phyloP scores from a whole-genome alignment of 1,140 invertebrate genomes.

The Camponotus vicinus region DNA sequence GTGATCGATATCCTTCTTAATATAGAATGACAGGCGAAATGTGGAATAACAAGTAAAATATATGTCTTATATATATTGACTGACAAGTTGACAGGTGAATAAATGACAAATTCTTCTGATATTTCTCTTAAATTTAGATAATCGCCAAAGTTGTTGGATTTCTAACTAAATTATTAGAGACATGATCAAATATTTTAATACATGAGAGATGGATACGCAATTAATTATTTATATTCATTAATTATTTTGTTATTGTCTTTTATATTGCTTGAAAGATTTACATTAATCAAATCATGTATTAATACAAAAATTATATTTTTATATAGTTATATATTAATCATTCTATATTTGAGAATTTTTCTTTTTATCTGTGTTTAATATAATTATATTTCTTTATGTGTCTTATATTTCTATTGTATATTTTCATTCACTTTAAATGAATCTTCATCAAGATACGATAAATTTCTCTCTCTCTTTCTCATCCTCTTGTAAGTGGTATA shows the following conservation, averaged over 20 bases:
- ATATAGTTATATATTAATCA: not conserved
- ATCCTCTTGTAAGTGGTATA: not conserved
- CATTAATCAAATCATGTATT: not conserved
- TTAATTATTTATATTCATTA: not conserved
- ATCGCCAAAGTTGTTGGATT: not conserved
- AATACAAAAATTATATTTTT: not conserved
- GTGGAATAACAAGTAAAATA: not conserved
- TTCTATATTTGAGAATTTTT: no score
- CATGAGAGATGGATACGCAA: not conserved
- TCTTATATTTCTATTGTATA: not conserved
- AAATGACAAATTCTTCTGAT: not conserved
- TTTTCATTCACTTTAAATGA: not conserved
- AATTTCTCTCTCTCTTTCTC: constrained; percentile 27
- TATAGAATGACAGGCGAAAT: constrained; percentile 8
- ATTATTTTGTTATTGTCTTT: not conserved
- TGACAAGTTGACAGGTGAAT: constrained; percentile 5
- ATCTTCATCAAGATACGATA: constrained; percentile 6
- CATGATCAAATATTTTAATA: not conserved
- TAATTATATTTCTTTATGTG: not conserved
- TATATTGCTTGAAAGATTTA: not conserved
- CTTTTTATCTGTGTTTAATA: not conserved
- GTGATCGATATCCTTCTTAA: not conserved
- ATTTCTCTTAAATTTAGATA: not conserved
- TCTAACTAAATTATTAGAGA: not conserved
- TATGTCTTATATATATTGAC: not conserved